Evolutionary conservation across 1,140 invertebrate species (phyloP), one percentile per base, ranked within the genome.

Genomic region (Dendroctonus valens): DNA sequence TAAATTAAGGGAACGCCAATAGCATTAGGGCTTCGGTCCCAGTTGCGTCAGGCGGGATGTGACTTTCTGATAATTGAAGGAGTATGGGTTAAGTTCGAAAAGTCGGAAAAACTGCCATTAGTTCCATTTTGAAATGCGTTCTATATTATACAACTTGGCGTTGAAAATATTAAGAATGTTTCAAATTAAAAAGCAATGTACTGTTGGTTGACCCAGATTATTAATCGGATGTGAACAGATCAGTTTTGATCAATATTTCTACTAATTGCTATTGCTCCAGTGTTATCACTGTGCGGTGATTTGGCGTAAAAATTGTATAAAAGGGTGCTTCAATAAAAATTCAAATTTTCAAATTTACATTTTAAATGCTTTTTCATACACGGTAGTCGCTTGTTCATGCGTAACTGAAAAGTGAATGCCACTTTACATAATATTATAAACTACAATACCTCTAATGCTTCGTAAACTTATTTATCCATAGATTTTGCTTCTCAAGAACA

Each of bases 281-380:
- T 60, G 59, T 54, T 57, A 66, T 59, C 14, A 41, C 41, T 26
- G 42, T 3, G 42, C 54, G 37, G 44, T 65, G 63, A 65, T 66
- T 66, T 66, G 53, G 49, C 57, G 59, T 41, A 55, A 60, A 67
- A 50, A 54, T 46, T 55, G 55, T 52, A 66, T 62, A 69, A 63
- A 63, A 41, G 61, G 57, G 48, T 46, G 51, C 51, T 61, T 68
- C 69, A 75, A 75, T 75, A 75, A 75, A 74, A 75, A 75, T 75
- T 75, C 74, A 74, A 75, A 75, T 75, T 75, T 73, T 63, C 48
- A 54, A 48, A 75, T 75, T 75, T 75, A 71, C 74, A 75, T 75
- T 75, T 75, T 75, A 73, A 75, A 75, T 74, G 74, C 72, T 71
- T 75, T 73, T 74, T 75, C 74, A 74, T 75, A 75, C 72, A 73